Conservation (phyloP, 2,113 vertebrate genomes). For the Mormoops blainvillei region DNA sequence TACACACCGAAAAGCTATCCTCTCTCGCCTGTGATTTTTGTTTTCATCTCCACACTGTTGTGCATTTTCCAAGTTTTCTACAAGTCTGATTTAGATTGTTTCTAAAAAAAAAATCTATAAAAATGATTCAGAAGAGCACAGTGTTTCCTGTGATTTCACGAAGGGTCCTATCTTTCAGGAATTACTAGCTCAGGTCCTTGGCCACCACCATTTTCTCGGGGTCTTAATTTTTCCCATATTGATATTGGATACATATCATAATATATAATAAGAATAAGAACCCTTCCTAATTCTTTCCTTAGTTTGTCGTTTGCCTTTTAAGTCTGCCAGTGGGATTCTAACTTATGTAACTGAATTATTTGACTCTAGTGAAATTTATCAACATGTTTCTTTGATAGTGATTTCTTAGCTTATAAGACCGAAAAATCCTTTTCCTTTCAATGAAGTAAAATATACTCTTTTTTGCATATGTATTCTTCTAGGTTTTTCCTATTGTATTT, state of each 20-base stretch:
- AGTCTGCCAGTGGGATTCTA: neutral
- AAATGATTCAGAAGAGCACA: neutral
- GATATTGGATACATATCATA: neutral
- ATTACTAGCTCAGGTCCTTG: neutral
- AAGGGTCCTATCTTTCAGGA: neutral
- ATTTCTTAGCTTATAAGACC: neutral
- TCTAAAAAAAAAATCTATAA: neutral
- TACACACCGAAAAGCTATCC: too few species aligned
- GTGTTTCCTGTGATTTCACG: neutral
- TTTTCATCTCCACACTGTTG: neutral
- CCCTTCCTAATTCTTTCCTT: neutral
- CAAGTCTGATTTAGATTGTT: neutral
- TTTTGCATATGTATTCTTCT: neutral
- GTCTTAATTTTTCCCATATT: neutral
- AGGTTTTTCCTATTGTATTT: neutral
- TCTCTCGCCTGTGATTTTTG: neutral
- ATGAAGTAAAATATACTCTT: neutral
- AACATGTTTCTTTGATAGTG: neutral
- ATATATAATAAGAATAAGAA: neutral
- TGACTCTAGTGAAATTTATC: neutral
- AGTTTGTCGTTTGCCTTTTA: neutral
- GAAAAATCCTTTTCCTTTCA: neutral
- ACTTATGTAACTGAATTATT: neutral
- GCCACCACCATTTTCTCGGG: neutral
- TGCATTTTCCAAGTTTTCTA: neutral